Percentiles rank a stretch among this genome's conserved stretches.
phyloP scores from a whole-genome alignment of 1,140 invertebrate species.

The Dermatophagoides farinae region DNA sequence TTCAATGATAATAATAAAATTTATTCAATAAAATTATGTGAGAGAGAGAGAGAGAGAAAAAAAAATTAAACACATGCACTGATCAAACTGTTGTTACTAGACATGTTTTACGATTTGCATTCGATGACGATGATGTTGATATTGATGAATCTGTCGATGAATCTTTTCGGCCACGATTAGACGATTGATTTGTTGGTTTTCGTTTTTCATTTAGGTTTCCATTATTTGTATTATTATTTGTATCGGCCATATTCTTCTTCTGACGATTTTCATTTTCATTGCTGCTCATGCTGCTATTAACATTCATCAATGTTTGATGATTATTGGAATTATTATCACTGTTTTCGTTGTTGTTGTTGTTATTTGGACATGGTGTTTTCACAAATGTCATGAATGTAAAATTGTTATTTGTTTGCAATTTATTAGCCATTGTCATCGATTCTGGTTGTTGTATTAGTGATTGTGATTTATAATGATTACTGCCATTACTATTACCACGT shows the following conservation, averaged over 20 bases:
- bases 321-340: background rate
- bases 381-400: slow-evolving; percentile 7
- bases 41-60: background rate
- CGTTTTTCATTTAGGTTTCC: background rate
- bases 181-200: background rate
- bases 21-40: background rate
- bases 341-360: background rate
- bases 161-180: background rate
- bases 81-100: background rate
- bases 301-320: background rate
- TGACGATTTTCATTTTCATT: background rate
- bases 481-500: too few species aligned
- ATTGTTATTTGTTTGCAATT: background rate
- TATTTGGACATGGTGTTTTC: background rate
- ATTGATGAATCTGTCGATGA: background rate
- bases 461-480: too few species aligned
- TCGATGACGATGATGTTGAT: background rate
- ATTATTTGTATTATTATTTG: background rate
- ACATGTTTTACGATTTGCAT: background rate
- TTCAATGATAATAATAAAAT: too few species aligned
- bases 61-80: background rate
- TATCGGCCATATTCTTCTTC: too few species aligned
- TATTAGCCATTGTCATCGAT: background rate
- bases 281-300: background rate
- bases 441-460: background rate